Base-by-base conservation (phyloP, 1,140 invertebrate species). In the Caenorhabditis latens region DNA sequence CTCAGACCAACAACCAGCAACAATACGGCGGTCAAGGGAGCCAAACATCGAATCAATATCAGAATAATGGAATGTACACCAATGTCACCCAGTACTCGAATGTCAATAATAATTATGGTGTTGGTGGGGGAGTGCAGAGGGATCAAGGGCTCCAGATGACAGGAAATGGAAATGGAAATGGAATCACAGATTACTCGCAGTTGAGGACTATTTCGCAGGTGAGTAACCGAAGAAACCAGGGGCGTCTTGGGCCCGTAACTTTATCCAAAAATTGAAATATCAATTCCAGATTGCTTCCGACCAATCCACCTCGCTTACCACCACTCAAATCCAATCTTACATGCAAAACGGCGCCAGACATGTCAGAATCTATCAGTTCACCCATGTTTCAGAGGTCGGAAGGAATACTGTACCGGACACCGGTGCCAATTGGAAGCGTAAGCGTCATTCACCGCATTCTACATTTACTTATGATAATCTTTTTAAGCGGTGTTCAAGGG, bases 401-500 rank as follows among this genome's bases (percentile, higher is more conserved):
- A 58, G 87, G 43, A 71, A 79, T 53, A 63, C 53, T 65, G 83
- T 86, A 21, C 87, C 87, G 1, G 14, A 85, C 13, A 79, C 83
- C 1, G 87, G 83, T 21, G n/a, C 19, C 16, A 85, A 58, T 53
- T 88, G 87, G 87, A 57, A 85, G 48, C 87, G 87, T 88, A 40
- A 61, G 86, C 11, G 7, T 86, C 43, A 19, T 0, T 7, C 4
- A 21, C 5, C 50, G 32, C 32, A 32, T 32, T 32, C 32, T 32
- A 1, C 32, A 32, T 32, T 32, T 32, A 32, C 32, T 32, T 32
- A 32, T 32, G 2, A 32, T 32, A 32, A 32, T 32, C 2, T 32
- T 21, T 83, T 88, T 65, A 40, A 88, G 87, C 87, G 13, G 87
- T 88, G 9, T 67, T 67, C 83, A 84, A 84, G 32, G 87, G 87